Base-by-base conservation (phyloP, 2,888 invertebrate genomes). In the Machimus rusticus region DNA sequence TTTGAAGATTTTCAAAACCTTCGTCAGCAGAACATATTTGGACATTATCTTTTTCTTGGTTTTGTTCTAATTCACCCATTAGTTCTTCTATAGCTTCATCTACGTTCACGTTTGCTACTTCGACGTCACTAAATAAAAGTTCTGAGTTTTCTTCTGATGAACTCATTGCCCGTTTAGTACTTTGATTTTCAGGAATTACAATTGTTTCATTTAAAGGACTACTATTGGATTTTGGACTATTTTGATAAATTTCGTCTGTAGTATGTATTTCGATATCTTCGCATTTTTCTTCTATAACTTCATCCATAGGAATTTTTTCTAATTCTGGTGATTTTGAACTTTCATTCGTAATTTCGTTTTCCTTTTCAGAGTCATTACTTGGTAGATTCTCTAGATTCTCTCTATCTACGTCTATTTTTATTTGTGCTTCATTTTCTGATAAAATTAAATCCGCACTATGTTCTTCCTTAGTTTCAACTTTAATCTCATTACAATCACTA, bases 81-180 rank as follows among this genome's bases (percentile, higher is more conserved):
- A 91, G 87, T 43, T 90, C 90, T 1, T 90, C 90, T 0, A 91
- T 90, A 88, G 91, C 91, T 82, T 90, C 90, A 74, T 91, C 89
- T 28, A 91, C 90, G 88, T 92, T 90, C 8, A 89, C 84, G n/a
- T 89, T 88, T 6, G 89, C 89, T 23, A 82, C 23, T 46, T 87
- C 87, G 57, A 14, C 31, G 19, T 85, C 85, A 23, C 66, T 85
- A 28, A 85, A 85, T 39, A 74, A 14, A 19, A 28, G 28, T 19
- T 55, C 55, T 3, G 28, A 74, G 28, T 74, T 74, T n/a, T 19
- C 28, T 16, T 37, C 28, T 5, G 43, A 46, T 12, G 43, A 46
- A 46, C 43, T 46, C 43, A 2, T 46, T 23, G 5, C 34, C 4
- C 34, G 5, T 6, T 74, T 28, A 0, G 23, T 37, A 74, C 3